phyloP scores from a whole-genome alignment of 2,888 invertebrate species.

The Andrena hattorfiana region DNA sequence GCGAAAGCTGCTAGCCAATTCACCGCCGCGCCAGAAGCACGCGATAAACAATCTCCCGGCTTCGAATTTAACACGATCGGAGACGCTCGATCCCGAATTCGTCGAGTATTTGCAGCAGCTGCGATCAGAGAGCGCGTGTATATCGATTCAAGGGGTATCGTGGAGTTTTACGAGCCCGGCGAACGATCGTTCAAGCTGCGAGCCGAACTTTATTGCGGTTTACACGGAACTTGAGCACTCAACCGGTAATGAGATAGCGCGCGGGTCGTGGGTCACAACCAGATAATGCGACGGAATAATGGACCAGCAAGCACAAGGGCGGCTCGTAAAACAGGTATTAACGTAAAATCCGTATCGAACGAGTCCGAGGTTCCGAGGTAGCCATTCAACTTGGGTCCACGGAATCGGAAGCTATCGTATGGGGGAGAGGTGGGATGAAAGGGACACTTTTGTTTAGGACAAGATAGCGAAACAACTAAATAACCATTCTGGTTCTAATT shows the following conservation, averaged over 20 bases:
- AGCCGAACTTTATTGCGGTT: slow-evolving; percentile 44
- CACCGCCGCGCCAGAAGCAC: no score
- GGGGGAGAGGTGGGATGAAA: no score
- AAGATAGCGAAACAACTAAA: no score
- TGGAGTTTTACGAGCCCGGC: slow-evolving; percentile 10
- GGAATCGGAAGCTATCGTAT: background rate
- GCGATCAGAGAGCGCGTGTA: slow-evolving; percentile 18
- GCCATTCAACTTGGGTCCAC: background rate
- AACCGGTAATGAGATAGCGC: slow-evolving; percentile 43
- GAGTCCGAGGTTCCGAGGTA: background rate
- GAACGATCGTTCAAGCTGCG: slow-evolving; percentile 7
- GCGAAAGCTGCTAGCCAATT: no score
- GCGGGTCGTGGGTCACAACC: slow-evolving; percentile 24
- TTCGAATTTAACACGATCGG: no score
- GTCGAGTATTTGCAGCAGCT: background rate
- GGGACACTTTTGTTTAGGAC: no score
- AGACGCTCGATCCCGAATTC: background rate
- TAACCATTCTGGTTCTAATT: no score
- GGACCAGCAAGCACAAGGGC: background rate
- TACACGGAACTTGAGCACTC: slow-evolving; percentile 35
- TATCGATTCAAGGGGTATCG: background rate
- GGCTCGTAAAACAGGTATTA: slow-evolving; percentile 25
- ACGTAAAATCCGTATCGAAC: slow-evolving; percentile 10
- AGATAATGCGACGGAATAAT: slow-evolving; percentile 44
- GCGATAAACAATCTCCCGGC: no score